phyloP scores from a whole-genome alignment of 2,797 vertebrate species.

The Sus cebifrons region DNA sequence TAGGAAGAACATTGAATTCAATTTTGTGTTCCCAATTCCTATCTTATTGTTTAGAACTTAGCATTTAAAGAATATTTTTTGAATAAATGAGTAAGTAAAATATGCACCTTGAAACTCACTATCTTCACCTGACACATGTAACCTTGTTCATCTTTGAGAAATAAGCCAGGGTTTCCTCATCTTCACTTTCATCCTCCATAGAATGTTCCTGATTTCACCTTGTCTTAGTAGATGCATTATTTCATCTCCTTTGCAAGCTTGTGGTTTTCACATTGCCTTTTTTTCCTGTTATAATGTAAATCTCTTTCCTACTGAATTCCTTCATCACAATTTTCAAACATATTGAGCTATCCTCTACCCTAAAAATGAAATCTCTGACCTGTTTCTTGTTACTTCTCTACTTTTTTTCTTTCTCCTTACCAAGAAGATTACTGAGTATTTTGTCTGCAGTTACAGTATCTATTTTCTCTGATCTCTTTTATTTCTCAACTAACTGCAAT shows the following conservation, averaged over 20 bases:
- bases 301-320: not conserved
- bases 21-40: not conserved
- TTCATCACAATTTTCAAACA: slow-evolving; percentile 5
- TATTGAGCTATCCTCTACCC: not conserved
- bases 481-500: not conserved
- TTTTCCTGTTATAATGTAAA: not conserved
- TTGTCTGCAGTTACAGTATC: not conserved
- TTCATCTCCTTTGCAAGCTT: slow-evolving; percentile 5
- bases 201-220: not conserved
- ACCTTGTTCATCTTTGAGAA: not conserved
- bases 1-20: slow-evolving; percentile 22
- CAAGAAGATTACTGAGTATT: not conserved
- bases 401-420: not conserved
- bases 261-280: not conserved
- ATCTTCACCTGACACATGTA: not conserved
- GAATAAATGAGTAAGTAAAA: slow-evolving; percentile 62
- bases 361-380: not conserved
- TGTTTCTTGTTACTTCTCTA: not conserved
- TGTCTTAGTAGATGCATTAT: not conserved
- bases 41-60: slow-evolving; percentile 33
- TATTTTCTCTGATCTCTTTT: not conserved
- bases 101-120: not conserved
- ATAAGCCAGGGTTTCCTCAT: not conserved
- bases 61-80: not conserved
- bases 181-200: not conserved